phyloP scores from a whole-genome alignment of 2,888 invertebrate genomes.

The Anaspis maculata region DNA sequence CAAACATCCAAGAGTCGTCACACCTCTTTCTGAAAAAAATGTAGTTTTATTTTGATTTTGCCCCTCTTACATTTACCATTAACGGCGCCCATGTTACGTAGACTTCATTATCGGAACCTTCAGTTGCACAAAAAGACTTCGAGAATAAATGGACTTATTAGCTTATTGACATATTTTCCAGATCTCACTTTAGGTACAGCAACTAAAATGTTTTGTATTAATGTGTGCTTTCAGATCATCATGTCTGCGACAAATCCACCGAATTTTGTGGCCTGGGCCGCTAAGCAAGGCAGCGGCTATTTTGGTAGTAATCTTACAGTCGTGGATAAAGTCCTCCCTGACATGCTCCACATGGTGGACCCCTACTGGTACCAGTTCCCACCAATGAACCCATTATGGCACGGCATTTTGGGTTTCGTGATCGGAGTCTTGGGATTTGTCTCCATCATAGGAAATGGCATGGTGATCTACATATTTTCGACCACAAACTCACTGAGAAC shows the following conservation, averaged over 20 bases:
- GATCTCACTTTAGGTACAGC: too few relatives aligned
- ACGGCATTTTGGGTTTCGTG: slow-evolving; percentile 64
- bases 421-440: slow-evolving; percentile 67
- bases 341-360: slow-evolving; percentile 69
- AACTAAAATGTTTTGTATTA: too few relatives aligned
- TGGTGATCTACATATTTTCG: slow-evolving; percentile 67
- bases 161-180: too few relatives aligned
- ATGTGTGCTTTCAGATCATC: too few relatives aligned
- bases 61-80: too few relatives aligned
- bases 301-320: slow-evolving; percentile 62
- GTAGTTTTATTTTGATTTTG: too few relatives aligned
- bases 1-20: too few relatives aligned
- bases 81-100: too few relatives aligned
- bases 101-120: too few relatives aligned
- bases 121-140: too few relatives aligned
- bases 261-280: slow-evolving; percentile 42
- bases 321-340: slow-evolving; percentile 70
- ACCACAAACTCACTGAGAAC: slow-evolving; percentile 70
- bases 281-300: slow-evolving; percentile 36
- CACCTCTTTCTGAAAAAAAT: too few relatives aligned
- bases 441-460: slow-evolving; percentile 24
- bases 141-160: too few relatives aligned
- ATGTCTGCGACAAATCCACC: slow-evolving; percentile 46
- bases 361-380: slow-evolving; percentile 83
- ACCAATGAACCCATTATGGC: slow-evolving; percentile 84